These are phyloP conservation scores for Callocephalon fimbriatum DNA, from an alignment of 2,113 vertebrate genomes.

Conservation along the genomic window DNA sequence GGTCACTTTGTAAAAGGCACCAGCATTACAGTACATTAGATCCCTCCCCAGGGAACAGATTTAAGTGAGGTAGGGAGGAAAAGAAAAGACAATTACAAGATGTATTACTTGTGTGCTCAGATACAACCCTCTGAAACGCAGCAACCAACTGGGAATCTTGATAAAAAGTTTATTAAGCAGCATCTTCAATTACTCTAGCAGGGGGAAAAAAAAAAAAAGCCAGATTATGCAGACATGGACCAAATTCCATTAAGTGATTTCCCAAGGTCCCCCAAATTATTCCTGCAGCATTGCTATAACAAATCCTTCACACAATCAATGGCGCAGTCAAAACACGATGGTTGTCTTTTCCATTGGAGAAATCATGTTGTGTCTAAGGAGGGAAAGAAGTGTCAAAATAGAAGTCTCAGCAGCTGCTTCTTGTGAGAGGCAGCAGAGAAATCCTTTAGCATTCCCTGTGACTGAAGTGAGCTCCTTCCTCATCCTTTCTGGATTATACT, in stretches of 20 bases:
- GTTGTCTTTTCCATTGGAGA: neutral
- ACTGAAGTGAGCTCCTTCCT: neutral
- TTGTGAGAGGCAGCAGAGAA: neutral
- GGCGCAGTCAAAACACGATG: conserved; percentile 41
- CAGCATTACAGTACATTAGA: conserved; percentile 58
- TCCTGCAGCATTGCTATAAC: conserved; percentile 19
- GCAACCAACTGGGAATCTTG: conserved; percentile 66
- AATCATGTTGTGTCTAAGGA: conserved; percentile 7
- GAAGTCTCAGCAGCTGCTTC: neutral
- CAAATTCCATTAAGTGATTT: conserved; percentile 65
- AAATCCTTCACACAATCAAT: conserved; percentile 1
- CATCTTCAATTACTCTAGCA: conserved; percentile 60
- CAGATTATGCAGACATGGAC: conserved; percentile 45
- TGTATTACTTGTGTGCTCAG: conserved; percentile 42
- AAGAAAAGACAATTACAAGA: conserved; percentile 60
- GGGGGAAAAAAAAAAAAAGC: neutral
- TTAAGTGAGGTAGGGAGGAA: conserved; percentile 38
- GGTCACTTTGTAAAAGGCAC: conserved; percentile 63
- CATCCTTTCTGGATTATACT: neutral
- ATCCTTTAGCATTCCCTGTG: neutral
- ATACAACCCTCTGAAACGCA: conserved; percentile 32
- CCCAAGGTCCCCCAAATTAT: conserved; percentile 61
- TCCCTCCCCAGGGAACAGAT: conserved; percentile 44
- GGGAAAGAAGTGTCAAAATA: neutral
- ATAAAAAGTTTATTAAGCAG: conserved; percentile 72